Conservation (phyloP, 2,888 invertebrate genomes). For the Eulithis prunata region DNA sequence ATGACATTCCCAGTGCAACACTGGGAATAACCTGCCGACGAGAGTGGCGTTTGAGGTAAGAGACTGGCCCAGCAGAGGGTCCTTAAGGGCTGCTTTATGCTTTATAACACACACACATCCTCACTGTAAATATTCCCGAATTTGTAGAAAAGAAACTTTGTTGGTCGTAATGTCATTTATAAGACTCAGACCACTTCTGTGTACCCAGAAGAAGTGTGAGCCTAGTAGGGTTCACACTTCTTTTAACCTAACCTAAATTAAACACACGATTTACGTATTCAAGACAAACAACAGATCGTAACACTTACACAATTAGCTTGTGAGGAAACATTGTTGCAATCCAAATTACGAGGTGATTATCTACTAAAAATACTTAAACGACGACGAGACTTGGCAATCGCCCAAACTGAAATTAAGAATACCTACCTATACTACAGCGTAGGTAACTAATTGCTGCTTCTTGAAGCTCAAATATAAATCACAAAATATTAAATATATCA, state of each 20-base stretch:
- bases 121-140: no score
- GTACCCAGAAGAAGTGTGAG: no score
- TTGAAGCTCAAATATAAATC: slow-evolving; percentile 4
- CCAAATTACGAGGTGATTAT: slow-evolving; percentile 58
- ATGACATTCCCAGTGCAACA: no score
- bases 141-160: no score
- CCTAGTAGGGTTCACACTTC: no score
- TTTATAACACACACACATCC: no score
- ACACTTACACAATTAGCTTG: slow-evolving; percentile 37
- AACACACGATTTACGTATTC: slow-evolving; percentile 18
- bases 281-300: slow-evolving; percentile 23
- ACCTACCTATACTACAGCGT: slow-evolving; percentile 24
- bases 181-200: no score
- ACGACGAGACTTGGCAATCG: slow-evolving; percentile 53
- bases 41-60: no score
- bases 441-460: slow-evolving; percentile 38
- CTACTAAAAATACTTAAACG: slow-evolving; percentile 64
- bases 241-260: neutral
- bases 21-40: no score
- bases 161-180: no score
- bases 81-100: no score
- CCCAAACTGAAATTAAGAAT: slow-evolving; percentile 52
- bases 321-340: slow-evolving; percentile 52
- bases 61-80: no score
- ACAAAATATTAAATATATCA: slow-evolving; percentile 1